phyloP scores from a whole-genome alignment of 2,113 vertebrate species.

The Onychostruthus taczanowskii region DNA sequence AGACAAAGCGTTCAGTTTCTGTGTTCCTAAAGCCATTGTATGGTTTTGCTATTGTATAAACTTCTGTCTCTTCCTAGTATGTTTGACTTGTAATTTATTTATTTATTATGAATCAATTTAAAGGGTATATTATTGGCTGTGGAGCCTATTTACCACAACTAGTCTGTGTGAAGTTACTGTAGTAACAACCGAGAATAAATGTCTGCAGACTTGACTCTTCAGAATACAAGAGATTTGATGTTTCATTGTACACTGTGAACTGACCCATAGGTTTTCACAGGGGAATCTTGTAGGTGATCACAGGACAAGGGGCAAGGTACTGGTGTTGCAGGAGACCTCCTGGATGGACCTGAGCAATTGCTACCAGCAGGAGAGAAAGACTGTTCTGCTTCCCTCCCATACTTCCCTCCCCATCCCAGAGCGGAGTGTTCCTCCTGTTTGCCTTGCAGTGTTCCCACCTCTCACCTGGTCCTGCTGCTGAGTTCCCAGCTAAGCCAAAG shows the following conservation, averaged over 20 bases:
- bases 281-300: neutral
- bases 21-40: neutral
- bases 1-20: neutral
- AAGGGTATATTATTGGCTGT: neutral
- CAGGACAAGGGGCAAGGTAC: neutral
- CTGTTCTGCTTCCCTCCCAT: neutral
- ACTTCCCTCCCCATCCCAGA: accelerated
- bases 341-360: neutral
- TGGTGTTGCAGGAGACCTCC: neutral
- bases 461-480: neutral
- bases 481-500: neutral
- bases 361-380: neutral
- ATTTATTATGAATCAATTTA: neutral
- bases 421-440: neutral
- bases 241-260: neutral
- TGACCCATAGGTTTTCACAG: neutral
- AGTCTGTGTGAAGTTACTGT: neutral
- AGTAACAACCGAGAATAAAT: neutral
- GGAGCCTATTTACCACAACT: neutral
- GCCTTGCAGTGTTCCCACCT: neutral
- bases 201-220: neutral
- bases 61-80: neutral
- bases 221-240: neutral
- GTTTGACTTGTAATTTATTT: neutral
- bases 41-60: neutral